Percentiles rank a stretch among this genome's conserved stretches.
Conservation (phyloP, 1,140 invertebrate species). For the Drosophila mojavensis region DNA sequence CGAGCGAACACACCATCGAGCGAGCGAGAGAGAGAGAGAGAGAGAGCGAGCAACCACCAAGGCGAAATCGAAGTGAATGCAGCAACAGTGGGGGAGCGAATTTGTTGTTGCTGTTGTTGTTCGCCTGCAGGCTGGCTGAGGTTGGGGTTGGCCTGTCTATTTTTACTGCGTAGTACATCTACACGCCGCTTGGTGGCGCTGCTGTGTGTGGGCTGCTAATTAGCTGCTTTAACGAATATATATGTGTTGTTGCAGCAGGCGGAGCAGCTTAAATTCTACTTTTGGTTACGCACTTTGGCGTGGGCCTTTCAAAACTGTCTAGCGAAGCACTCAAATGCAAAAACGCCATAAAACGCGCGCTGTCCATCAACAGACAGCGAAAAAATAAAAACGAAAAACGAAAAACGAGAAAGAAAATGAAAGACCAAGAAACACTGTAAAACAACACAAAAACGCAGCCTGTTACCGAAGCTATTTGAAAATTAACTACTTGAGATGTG, state of each 20-base stretch:
- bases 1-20: constrained; percentile 26
- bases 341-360: constrained; percentile 23
- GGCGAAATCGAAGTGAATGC: constrained; percentile 47
- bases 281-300: constrained; percentile 26
- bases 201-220: constrained; percentile 41
- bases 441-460: constrained; percentile 48
- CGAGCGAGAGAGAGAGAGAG: constrained; percentile 18
- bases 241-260: constrained; percentile 14
- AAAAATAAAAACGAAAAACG: neutral
- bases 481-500: constrained; percentile 81
- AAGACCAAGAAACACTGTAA: neutral
- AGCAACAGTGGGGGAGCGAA: constrained; percentile 54
- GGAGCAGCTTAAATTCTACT: constrained; percentile 22
- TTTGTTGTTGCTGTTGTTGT: constrained; percentile 24
- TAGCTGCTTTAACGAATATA: constrained; percentile 16
- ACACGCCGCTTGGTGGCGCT: constrained; percentile 58
- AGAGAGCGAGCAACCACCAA: constrained; percentile 56
- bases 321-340: constrained; percentile 70
- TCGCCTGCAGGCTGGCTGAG: constrained; percentile 25
- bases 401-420: neutral
- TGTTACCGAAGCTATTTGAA: constrained; percentile 72
- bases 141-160: constrained; percentile 27
- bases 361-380: constrained; percentile 65
- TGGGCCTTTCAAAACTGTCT: constrained; percentile 57
- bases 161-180: constrained; percentile 49